A percentile compares a stretch with the other conserved stretches of the same genome.
These are phyloP conservation scores for Phoenicopterus ruber DNA, from an alignment of 2,113 vertebrate species.

Conservation along the genomic window DNA sequence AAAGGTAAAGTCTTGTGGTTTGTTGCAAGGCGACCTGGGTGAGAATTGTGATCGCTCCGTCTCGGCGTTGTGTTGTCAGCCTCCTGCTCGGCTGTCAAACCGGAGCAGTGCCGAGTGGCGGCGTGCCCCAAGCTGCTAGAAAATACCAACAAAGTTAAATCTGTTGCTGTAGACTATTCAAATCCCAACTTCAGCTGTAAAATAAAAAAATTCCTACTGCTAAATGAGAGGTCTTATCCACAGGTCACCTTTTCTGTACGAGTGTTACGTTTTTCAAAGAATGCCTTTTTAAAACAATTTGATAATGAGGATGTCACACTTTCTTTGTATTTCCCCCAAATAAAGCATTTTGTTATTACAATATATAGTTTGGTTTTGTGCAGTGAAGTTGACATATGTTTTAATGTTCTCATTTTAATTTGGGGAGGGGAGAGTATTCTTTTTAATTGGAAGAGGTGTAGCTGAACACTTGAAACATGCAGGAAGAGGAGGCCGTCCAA, in stretches of 20 bases:
- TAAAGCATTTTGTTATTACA: conserved; percentile 58
- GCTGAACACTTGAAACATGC: not conserved
- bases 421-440: not conserved
- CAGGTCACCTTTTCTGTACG: not conserved
- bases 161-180: not conserved
- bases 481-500: not conserved
- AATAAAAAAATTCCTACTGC: not conserved
- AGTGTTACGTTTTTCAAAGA: not conserved
- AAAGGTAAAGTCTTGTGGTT: conserved; percentile 58
- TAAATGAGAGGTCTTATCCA: not conserved
- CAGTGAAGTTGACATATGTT: not conserved
- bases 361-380: not conserved
- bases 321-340: conserved; percentile 34
- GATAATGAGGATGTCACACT: conserved; percentile 15
- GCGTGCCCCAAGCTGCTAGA: not conserved
- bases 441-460: not conserved
- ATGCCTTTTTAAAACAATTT: conserved; percentile 20
- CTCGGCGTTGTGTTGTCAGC: not conserved
- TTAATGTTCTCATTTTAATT: not conserved
- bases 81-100: not conserved
- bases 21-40: conserved; percentile 33
- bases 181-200: not conserved
- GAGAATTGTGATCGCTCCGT: not conserved
- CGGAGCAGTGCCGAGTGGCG: not conserved
- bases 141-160: not conserved